Percentiles rank a stretch among this genome's conserved stretches.
These are phyloP conservation scores for Pseudonaja textilis DNA, from an alignment of 2,113 vertebrate genomes.

Conservation along the genomic window DNA sequence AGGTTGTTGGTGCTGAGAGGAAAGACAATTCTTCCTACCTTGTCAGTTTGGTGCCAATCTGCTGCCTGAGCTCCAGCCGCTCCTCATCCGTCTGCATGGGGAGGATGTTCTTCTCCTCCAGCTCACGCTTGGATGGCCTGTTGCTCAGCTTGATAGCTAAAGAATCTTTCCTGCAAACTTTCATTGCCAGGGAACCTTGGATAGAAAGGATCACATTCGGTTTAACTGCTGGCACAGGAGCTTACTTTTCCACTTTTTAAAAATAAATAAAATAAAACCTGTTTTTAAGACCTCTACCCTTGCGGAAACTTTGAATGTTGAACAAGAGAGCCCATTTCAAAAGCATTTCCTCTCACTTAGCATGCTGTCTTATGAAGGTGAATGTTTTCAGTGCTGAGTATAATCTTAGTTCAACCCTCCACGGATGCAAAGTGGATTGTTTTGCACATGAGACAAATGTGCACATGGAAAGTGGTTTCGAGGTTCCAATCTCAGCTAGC, in stretches of 20 bases:
- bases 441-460: not conserved
- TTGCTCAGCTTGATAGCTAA: slow-evolving; percentile 98
- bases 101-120: slow-evolving; percentile 98
- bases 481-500: not conserved
- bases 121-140: slow-evolving; percentile 91
- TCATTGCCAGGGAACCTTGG: slow-evolving; percentile 89
- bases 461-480: not conserved
- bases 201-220: slow-evolving; percentile 3
- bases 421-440: not conserved
- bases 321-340: not conserved
- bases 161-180: slow-evolving; percentile 96
- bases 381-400: not conserved
- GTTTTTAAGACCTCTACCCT: not conserved
- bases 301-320: not conserved
- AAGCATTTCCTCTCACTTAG: not conserved
- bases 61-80: slow-evolving; percentile 91
- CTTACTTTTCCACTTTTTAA: not conserved
- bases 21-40: slow-evolving; percentile 74
- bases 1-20: not conserved
- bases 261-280: not conserved
- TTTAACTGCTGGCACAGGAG: not conserved
- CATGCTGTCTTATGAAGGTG: not conserved
- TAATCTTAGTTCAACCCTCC: not conserved
- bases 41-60: slow-evolving; percentile 96
- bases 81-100: slow-evolving; percentile 96